A percentile compares a stretch with the other conserved stretches of the same genome.
Evolutionary conservation across 2,113 vertebrate genomes (phyloP).

Genomic region (Nothocercus nigrocapillus): DNA sequence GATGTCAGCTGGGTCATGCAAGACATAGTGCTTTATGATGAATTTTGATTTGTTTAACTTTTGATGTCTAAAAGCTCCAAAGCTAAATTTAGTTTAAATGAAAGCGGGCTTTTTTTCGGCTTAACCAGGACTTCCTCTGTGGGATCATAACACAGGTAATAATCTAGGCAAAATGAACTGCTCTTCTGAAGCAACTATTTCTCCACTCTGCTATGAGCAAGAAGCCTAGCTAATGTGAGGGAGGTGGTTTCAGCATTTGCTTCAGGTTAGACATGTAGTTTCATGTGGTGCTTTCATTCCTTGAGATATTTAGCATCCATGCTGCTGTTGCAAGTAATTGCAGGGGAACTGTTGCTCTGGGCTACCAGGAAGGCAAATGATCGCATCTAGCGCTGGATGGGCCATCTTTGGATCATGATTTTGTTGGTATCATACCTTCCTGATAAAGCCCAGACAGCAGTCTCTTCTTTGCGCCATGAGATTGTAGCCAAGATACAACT

Average conservation of each 20-base stretch:
- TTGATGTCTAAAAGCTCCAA: neutral
- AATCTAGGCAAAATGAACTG: neutral
- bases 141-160: neutral
- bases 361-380: neutral
- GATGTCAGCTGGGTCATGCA: no score
- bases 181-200: neutral
- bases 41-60: neutral
- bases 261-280: neutral
- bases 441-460: fast-evolving
- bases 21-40: fast-evolving
- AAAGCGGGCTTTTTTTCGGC: no score
- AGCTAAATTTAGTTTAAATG: neutral
- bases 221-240: neutral
- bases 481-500: neutral
- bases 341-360: neutral
- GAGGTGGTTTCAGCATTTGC: neutral
- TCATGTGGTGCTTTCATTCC: neutral
- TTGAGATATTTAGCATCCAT: neutral
- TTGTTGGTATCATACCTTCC: neutral
- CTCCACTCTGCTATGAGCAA: neutral
- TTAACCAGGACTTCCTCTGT: neutral
- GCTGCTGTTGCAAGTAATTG: neutral
- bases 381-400: no score
- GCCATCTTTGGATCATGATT: neutral
- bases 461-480: neutral